Percentiles rank a stretch among this genome's conserved stretches.
These are phyloP conservation scores for Pachypanchax playfairii DNA, from an alignment of 2,113 vertebrate genomes.

Conservation along the genomic window DNA sequence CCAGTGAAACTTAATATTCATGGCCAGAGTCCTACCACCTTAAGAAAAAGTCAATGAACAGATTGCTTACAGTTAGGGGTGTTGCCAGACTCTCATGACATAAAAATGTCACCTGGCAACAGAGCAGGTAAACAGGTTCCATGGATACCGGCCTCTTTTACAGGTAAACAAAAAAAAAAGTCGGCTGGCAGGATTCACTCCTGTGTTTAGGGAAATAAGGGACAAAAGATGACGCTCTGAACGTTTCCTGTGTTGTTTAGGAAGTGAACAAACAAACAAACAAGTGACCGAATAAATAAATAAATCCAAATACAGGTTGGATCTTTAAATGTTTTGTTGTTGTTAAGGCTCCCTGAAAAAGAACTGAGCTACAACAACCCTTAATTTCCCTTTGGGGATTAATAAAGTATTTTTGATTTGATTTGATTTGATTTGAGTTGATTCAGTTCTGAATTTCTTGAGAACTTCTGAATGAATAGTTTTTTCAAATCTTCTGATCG, in stretches of 20 bases:
- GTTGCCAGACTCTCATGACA: slow-evolving; percentile 69
- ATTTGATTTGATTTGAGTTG: too few species aligned
- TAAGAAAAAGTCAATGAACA: slow-evolving; percentile 63
- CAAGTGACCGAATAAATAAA: not conserved
- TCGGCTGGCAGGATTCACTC: slow-evolving; percentile 21
- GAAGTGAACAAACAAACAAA: slow-evolving; percentile 3
- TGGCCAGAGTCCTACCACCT: slow-evolving; percentile 53
- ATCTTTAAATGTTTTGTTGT: too few species aligned
- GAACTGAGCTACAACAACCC: too few species aligned
- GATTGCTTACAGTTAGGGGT: slow-evolving; percentile 46
- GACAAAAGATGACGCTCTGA: not conserved
- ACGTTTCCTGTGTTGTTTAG: not conserved
- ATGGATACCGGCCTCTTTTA: slow-evolving; percentile 60
- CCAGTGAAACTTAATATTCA: not conserved
- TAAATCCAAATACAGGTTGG: not conserved
- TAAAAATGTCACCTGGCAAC: slow-evolving; percentile 71
- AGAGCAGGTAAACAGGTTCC: slow-evolving; percentile 74
- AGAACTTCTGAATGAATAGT: too few species aligned
- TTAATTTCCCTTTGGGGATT: too few species aligned
- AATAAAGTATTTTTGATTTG: too few species aligned
- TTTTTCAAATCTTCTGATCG: too few species aligned
- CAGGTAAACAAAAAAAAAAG: slow-evolving; percentile 50
- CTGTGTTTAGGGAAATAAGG: not conserved
- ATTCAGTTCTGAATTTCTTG: too few species aligned
- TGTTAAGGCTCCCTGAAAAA: too few species aligned